Conservation (phyloP, 2,797 vertebrate species). For the Pipistrellus pipistrellus region DNA sequence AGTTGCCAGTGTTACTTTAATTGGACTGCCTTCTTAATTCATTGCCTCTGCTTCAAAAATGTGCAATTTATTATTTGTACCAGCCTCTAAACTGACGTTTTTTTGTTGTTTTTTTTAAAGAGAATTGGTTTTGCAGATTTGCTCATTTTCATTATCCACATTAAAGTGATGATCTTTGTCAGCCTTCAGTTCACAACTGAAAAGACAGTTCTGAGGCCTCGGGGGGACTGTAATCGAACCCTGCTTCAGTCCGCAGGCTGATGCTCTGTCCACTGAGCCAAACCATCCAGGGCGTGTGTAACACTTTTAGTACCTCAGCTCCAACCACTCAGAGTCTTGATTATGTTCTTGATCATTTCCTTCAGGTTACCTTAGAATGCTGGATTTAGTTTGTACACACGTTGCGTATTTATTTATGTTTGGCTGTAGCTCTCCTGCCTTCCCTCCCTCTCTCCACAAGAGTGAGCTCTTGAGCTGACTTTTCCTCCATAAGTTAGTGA, state of each 20-base stretch:
- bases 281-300: too few species aligned
- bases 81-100: background rate
- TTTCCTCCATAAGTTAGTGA: background rate
- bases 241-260: too few species aligned
- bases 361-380: conserved; percentile 1
- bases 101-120: background rate
- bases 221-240: background rate
- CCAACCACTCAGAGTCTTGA: background rate
- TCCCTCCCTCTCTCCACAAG: background rate
- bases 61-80: background rate
- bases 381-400: background rate
- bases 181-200: background rate
- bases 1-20: background rate
- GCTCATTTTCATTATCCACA: background rate
- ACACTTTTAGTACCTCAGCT: background rate
- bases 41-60: background rate
- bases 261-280: too few species aligned
- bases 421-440: background rate
- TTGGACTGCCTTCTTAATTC: background rate
- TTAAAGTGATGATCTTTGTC: background rate
- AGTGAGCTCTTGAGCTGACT: conserved; percentile 37
- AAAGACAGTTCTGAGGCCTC: background rate
- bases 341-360: background rate
- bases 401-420: background rate
- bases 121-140: background rate